These are phyloP conservation scores for Argopecten irradians DNA, from an alignment of 1,140 invertebrate species.

Conservation along the genomic window DNA sequence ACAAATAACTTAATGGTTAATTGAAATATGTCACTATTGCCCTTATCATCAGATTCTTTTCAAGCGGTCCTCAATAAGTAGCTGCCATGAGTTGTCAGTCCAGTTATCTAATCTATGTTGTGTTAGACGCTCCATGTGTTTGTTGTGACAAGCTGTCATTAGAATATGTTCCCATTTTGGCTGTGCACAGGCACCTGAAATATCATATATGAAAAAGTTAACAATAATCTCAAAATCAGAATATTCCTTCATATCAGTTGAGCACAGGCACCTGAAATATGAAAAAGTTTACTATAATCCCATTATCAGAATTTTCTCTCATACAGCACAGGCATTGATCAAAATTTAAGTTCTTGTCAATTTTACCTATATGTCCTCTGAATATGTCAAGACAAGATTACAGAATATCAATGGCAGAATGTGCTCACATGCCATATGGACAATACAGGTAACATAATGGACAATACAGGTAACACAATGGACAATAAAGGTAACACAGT, in stretches of 20 bases:
- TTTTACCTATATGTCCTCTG: too few relatives aligned
- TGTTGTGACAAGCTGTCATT: slow-evolving; percentile 57
- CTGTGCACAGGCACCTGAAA: slow-evolving; percentile 45
- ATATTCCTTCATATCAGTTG: not conserved
- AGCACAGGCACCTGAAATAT: not conserved
- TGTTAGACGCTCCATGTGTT: slow-evolving; percentile 37
- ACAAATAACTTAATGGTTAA: too few relatives aligned
- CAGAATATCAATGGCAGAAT: too few relatives aligned
- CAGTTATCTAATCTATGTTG: slow-evolving; percentile 56
- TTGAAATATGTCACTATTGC: not conserved
- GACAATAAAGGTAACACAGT: too few relatives aligned
- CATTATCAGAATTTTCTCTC: not conserved
- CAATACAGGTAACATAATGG: too few relatives aligned
- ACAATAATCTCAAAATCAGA: not conserved
- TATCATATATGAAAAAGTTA: not conserved
- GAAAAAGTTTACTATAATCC: not conserved
- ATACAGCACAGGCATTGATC: not conserved
- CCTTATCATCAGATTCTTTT: slow-evolving; percentile 53
- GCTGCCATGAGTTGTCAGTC: slow-evolving; percentile 60
- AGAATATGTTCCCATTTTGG: slow-evolving; percentile 63
- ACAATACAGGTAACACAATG: too few relatives aligned
- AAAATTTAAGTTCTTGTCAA: not conserved
- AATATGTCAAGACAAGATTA: too few relatives aligned
- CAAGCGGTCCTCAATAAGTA: slow-evolving; percentile 59
- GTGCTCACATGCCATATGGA: too few relatives aligned